Percentiles rank a stretch among this genome's conserved stretches.
Conservation (phyloP, 2,888 invertebrate species). For the Perizoma flavofasciatum region DNA sequence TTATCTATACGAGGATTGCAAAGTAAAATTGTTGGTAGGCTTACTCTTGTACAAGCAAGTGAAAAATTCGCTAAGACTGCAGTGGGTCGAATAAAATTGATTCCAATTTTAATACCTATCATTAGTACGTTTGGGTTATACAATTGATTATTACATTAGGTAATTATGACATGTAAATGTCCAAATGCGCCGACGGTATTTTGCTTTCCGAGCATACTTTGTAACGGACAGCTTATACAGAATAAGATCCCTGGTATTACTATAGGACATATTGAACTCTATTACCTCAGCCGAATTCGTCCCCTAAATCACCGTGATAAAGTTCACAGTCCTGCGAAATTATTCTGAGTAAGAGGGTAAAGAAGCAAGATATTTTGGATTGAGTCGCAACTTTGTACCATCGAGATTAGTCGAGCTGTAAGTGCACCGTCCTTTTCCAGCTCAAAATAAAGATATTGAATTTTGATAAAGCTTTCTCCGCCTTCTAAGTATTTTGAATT, state of each 20-base stretch:
- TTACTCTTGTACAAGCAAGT: not conserved
- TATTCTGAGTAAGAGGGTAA: slow-evolving; percentile 44
- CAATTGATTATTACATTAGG: not conserved
- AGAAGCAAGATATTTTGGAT: slow-evolving; percentile 57
- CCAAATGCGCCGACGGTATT: slow-evolving; percentile 53
- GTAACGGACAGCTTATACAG: slow-evolving; percentile 60
- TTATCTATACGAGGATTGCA: too few relatives aligned
- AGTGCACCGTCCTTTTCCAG: slow-evolving; percentile 73
- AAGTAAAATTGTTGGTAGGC: not conserved
- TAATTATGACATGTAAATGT: slow-evolving; percentile 36
- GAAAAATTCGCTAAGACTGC: slow-evolving; percentile 39
- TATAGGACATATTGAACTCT: slow-evolving; percentile 33
- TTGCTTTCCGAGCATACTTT: slow-evolving; percentile 60
- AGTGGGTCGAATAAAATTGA: slow-evolving; percentile 53
- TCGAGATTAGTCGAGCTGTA: slow-evolving; percentile 71
- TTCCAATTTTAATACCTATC: too few relatives aligned
- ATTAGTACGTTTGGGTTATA: too few relatives aligned
- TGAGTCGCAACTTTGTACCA: slow-evolving; percentile 77
- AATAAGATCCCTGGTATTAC: slow-evolving; percentile 45
- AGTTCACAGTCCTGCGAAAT: slow-evolving; percentile 37
- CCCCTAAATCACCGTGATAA: slow-evolving; percentile 36
- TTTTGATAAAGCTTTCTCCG: slow-evolving; percentile 72
- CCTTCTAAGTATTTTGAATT: slow-evolving; percentile 44
- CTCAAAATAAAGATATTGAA: slow-evolving; percentile 79
- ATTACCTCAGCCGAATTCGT: slow-evolving; percentile 37